Conservation (phyloP, 2,888 invertebrate species). For the Zygaena filipendulae region DNA sequence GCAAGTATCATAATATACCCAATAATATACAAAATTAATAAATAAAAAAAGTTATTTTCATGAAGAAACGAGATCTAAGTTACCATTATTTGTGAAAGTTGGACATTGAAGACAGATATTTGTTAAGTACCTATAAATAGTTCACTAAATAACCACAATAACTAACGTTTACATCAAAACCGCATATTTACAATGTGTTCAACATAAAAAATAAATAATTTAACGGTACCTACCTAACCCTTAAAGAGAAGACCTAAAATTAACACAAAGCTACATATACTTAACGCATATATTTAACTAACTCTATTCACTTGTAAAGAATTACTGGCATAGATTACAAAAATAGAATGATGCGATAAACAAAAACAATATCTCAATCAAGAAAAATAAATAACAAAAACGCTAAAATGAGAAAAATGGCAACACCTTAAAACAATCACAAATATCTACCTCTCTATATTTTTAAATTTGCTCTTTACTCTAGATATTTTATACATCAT, state of each 20-base stretch:
- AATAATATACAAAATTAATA: no score
- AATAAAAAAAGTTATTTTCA: no score
- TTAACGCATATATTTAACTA: slow-evolving; percentile 29
- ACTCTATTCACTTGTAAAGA: slow-evolving; percentile 36
- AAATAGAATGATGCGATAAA: slow-evolving; percentile 13
- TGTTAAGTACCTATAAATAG: slow-evolving; percentile 25
- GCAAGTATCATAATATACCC: no score
- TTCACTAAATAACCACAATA: slow-evolving; percentile 54
- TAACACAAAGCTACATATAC: slow-evolving; percentile 46
- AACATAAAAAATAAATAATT: slow-evolving; percentile 69
- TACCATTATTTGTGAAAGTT: slow-evolving; percentile 24
- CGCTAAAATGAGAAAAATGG: slow-evolving; percentile 8
- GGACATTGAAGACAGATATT: neutral
- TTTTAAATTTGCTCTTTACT: neutral
- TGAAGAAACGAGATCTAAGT: slow-evolving; percentile 39
- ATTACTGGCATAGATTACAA: slow-evolving; percentile 59
- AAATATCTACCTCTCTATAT: no score
- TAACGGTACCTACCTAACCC: slow-evolving; percentile 53
- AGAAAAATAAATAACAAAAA: neutral
- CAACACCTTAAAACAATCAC: slow-evolving; percentile 15
- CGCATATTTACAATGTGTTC: slow-evolving; percentile 58
- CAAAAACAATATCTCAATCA: neutral
- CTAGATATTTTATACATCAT: neutral
- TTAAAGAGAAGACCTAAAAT: slow-evolving; percentile 24
- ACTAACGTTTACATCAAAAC: slow-evolving; percentile 55